Percentiles rank a stretch among this genome's conserved stretches.
Evolutionary conservation across 2,113 vertebrate genomes (phyloP).

Genomic region (Corythoichthys intestinalis): DNA sequence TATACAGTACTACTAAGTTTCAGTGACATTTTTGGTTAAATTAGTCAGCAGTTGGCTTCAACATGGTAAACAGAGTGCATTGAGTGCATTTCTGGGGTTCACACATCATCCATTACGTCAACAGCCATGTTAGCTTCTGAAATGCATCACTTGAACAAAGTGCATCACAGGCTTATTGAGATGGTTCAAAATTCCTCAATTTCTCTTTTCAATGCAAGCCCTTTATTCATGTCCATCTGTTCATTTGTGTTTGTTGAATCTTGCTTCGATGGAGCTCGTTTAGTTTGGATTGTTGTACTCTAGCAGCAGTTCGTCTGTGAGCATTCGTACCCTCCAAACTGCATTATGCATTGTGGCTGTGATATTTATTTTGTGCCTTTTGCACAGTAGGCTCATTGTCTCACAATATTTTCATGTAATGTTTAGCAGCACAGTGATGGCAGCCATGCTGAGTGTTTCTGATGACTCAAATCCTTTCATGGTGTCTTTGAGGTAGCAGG

Average conservation of each 20-base stretch:
- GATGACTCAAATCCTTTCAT: background rate
- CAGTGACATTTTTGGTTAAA: too few relatives aligned
- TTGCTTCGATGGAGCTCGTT: constrained; percentile 9
- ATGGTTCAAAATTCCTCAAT: too few relatives aligned
- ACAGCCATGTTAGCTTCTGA: too few relatives aligned
- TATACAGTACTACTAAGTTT: too few relatives aligned
- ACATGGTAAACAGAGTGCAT: too few relatives aligned
- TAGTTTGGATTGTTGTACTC: background rate
- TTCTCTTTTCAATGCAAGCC: too few relatives aligned
- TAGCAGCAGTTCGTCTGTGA: background rate
- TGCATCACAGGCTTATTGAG: too few relatives aligned
- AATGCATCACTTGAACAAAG: too few relatives aligned
- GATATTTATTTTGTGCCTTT: constrained; percentile 21
- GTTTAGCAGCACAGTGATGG: constrained; percentile 1
- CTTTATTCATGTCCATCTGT: constrained; percentile 9
- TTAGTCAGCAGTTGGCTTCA: too few relatives aligned
- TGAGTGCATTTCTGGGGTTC: too few relatives aligned
- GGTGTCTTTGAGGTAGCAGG: background rate
- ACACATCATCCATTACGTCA: too few relatives aligned
- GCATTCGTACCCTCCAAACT: background rate
- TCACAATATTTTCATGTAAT: constrained; percentile 18
- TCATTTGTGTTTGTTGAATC: constrained; percentile 22
- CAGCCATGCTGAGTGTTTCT: constrained; percentile 7
- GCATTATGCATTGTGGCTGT: constrained; percentile 6
- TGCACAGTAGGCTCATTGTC: constrained; percentile 12